These are phyloP conservation scores for Phylloscopus whistleri DNA, from an alignment of 2,113 vertebrate genomes.

Conservation along the genomic window DNA sequence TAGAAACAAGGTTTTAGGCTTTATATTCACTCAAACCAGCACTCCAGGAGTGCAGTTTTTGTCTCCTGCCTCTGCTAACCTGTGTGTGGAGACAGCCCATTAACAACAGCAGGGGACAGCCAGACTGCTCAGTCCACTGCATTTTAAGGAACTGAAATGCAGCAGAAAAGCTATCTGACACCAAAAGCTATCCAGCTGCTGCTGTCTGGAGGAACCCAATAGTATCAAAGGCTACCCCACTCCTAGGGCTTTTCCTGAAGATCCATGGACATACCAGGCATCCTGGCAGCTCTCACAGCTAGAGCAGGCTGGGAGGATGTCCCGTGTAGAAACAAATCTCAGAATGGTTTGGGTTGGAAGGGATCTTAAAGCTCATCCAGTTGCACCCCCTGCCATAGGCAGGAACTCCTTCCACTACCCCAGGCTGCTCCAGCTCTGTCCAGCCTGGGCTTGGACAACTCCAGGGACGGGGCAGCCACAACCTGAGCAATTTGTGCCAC, in stretches of 20 bases:
- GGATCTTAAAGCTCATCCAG: not conserved
- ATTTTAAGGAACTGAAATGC: not conserved
- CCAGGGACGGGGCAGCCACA: not conserved
- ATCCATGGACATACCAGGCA: not conserved
- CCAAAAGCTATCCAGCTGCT: not conserved
- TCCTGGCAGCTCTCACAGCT: not conserved
- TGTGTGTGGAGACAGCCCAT: rapidly evolving
- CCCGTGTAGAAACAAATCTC: not conserved
- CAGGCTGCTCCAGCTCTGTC: not conserved
- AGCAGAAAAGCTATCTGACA: not conserved
- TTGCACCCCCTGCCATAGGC: not conserved
- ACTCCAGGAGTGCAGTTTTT: not conserved
- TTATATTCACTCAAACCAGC: not conserved
- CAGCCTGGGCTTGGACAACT: not conserved
- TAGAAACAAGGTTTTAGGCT: not conserved
- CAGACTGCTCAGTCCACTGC: not conserved
- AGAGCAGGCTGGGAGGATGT: not conserved
- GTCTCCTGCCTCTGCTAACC: not conserved
- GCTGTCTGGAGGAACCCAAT: not conserved
- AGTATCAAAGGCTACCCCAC: not conserved
- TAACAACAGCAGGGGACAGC: not conserved
- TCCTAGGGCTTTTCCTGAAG: not conserved
- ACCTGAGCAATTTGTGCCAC: not conserved
- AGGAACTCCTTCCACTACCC: not conserved
- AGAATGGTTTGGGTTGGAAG: not conserved